A percentile compares a stretch with the other conserved stretches of the same genome.
Evolutionary conservation across 1,140 invertebrate species (phyloP).

Genomic region (Drosophila cardini): DNA sequence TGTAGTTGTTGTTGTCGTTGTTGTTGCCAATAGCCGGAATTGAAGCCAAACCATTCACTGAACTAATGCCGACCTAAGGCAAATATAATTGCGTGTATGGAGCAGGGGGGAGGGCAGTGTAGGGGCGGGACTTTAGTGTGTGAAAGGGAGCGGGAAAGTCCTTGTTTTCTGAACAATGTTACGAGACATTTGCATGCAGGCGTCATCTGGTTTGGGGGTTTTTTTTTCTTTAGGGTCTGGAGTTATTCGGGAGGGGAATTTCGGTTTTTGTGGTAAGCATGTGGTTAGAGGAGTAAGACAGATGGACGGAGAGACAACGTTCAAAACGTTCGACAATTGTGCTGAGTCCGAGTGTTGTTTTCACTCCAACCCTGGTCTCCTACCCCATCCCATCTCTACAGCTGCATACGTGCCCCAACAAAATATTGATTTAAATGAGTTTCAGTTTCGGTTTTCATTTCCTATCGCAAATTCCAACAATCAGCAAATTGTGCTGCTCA

Average conservation of each 20-base stretch:
- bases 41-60: constrained; percentile 51
- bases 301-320: constrained; percentile 48
- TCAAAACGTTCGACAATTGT: constrained; percentile 68
- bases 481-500: constrained; percentile 83
- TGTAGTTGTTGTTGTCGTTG: constrained; percentile 15
- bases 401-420: constrained; percentile 76
- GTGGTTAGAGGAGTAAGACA: constrained; percentile 57
- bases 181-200: constrained; percentile 79
- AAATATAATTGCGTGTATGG: constrained; percentile 78
- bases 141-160: background rate
- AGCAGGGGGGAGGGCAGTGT: no score
- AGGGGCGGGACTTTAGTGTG: background rate
- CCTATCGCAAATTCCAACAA: constrained; percentile 78
- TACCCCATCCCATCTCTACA: constrained; percentile 11
- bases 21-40: constrained; percentile 32
- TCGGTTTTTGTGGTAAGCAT: constrained; percentile 67
- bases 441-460: constrained; percentile 82
- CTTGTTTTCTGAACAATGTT: constrained; percentile 56
- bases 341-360: constrained; percentile 67
- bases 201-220: constrained; percentile 60
- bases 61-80: constrained; percentile 82
- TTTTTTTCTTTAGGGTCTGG: constrained; percentile 19
- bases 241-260: constrained; percentile 43
- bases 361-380: background rate
- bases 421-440: constrained; percentile 84